Evolutionary conservation across 2,888 invertebrate species (phyloP), one percentile per base, ranked within the genome.

Genomic region (Seira musarum): DNA sequence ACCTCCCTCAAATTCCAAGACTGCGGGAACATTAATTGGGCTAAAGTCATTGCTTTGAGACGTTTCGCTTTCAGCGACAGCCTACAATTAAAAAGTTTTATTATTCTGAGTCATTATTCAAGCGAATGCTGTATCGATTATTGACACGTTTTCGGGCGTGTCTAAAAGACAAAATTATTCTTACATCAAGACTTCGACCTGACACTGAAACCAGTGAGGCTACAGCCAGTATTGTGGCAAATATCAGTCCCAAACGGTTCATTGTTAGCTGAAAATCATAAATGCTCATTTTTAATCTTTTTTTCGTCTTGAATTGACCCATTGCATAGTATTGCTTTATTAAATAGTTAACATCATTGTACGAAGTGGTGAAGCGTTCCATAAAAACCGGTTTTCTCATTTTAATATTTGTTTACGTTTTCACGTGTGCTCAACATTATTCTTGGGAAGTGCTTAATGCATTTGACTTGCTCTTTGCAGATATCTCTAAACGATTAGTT

Each of bases 1-100:
- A n/a, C 83, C 83, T 3, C 74, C 77, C 57, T 81, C 83, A 30
- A 83, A 83, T 40, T 76, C 81, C 30, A 83, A 30, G 6, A 61
- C 10, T 15, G 60, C 67, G 15, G 81, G 81, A 46, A 77, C 64
- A 22, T 76, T 79, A 19, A 76, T 19, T 0, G 74, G 17, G 35
- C 24, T 40, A 46, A 72, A 53, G 22, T 71, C 76, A 64, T 68
- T 65, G 19, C 64, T 63, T 60, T 72, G 63, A 15, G 49, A 15
- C 10, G 49, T 30, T 19, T 78, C 71, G n/a, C 60, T 61, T 15
- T 71, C 78, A 19, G 78, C 60, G 25, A 40, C 60, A 66, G 65
- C 66, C 78, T 78, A 53, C 3, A 53, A 2, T 53, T 53, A 8
- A 53, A 17, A 15, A n/a, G 13, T 53, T 53, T 53, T 53, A n/a